Evolutionary conservation across 2,888 invertebrate species (phyloP).

Genomic region (Gnatocerus cornutus): DNA sequence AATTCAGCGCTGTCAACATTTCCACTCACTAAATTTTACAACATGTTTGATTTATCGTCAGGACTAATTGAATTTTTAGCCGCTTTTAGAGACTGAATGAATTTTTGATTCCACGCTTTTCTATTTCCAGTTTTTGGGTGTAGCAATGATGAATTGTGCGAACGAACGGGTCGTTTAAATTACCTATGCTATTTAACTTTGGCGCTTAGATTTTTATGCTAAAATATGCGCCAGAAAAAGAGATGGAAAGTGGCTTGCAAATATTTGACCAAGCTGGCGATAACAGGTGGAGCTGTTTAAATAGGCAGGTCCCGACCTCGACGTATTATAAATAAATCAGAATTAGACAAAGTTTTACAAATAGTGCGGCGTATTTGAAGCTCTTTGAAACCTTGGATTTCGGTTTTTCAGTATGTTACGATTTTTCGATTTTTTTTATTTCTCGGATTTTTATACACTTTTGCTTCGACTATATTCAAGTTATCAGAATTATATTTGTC

Average conservation of each 20-base stretch:
- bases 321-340: too few relatives aligned
- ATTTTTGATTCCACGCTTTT: slow-evolving; percentile 18
- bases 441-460: too few relatives aligned
- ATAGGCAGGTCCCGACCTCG: too few relatives aligned
- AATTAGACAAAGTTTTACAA: too few relatives aligned
- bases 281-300: too few relatives aligned
- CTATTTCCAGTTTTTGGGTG: neutral
- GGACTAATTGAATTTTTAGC: slow-evolving; percentile 11
- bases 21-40: neutral
- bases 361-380: too few relatives aligned
- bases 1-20: neutral
- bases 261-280: neutral
- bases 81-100: slow-evolving; percentile 7
- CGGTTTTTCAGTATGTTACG: too few relatives aligned
- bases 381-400: too few relatives aligned
- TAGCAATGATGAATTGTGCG: slow-evolving; percentile 16
- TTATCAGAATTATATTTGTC: too few relatives aligned
- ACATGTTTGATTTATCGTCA: slow-evolving; percentile 16
- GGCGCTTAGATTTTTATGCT: neutral
- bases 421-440: too few relatives aligned
- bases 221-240: neutral
- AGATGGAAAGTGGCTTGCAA: neutral
- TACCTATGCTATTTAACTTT: neutral
- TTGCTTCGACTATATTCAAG: too few relatives aligned
- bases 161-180: slow-evolving; percentile 6